phyloP scores from a whole-genome alignment of 2,113 vertebrate genomes.

The Craseonycteris thonglongyai region DNA sequence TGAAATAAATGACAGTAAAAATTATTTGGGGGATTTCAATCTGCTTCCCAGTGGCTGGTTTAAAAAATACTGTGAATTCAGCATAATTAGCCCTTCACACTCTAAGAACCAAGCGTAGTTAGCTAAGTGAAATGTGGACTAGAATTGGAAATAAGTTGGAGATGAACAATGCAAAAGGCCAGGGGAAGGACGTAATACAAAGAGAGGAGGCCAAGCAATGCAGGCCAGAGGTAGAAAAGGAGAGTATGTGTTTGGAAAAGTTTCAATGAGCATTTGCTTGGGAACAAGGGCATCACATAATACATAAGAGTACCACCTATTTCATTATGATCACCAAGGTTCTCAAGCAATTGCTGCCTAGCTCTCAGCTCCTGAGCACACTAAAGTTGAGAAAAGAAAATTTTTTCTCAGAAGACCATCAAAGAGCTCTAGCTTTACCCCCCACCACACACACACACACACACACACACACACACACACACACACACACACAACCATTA shows the following conservation, averaged over 20 bases:
- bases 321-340: not conserved
- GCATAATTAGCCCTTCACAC: not conserved
- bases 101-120: not conserved
- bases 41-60: not conserved
- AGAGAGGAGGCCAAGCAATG: not conserved
- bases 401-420: not conserved
- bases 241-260: not conserved
- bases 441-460: too few relatives aligned
- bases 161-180: not conserved
- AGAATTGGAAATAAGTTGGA: not conserved
- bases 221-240: not conserved
- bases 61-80: not conserved
- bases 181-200: not conserved
- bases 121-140: not conserved
- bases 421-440: not conserved
- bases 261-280: not conserved
- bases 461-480: too few relatives aligned
- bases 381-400: not conserved
- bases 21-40: not conserved
- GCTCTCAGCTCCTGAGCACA: not conserved
- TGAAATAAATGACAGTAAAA: conserved; percentile 43
- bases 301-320: not conserved
- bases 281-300: rapidly evolving
- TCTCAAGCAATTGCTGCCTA: not conserved
- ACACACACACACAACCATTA: not conserved